phyloP scores from a whole-genome alignment of 2,113 vertebrate species.

The Hypocryptadius cinnamomeus region DNA sequence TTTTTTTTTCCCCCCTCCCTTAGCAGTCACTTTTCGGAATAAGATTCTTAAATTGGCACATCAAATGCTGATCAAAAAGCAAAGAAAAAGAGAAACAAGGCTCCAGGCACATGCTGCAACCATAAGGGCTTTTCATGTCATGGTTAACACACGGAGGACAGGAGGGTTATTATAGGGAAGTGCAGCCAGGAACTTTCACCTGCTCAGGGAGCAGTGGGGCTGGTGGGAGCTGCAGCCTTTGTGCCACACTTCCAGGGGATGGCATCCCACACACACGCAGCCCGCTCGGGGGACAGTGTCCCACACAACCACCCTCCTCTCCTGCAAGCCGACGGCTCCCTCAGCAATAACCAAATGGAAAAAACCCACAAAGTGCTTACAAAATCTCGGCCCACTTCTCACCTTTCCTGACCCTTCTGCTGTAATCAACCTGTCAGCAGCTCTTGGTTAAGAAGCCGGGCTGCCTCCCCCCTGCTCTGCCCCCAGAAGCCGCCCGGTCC shows the following conservation, averaged over 20 bases:
- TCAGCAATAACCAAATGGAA: background rate
- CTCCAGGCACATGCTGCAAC: background rate
- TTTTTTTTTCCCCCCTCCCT: background rate
- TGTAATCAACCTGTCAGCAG: conserved; percentile 37
- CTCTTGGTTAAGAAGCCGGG: background rate
- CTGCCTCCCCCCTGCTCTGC: background rate
- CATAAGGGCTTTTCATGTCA: background rate
- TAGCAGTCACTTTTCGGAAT: background rate
- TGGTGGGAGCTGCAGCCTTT: background rate
- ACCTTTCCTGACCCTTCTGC: conserved; percentile 12
- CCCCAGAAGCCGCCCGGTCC: background rate
- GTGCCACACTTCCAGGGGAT: background rate
- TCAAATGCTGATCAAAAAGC: background rate
- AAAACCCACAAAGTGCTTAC: conserved; percentile 11
- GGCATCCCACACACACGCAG: background rate
- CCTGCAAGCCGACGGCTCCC: background rate
- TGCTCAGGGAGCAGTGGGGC: background rate
- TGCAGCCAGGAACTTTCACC: conserved; percentile 30
- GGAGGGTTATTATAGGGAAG: background rate
- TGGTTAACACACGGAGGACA: rapidly evolving
- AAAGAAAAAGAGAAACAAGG: background rate
- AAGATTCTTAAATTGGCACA: background rate
- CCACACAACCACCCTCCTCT: background rate
- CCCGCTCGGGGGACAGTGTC: background rate
- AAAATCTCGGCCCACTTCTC: conserved; percentile 32